Evolutionary conservation across 2,797 vertebrate species (phyloP).

Genomic region (Enteromius unitaeniatus): DNA sequence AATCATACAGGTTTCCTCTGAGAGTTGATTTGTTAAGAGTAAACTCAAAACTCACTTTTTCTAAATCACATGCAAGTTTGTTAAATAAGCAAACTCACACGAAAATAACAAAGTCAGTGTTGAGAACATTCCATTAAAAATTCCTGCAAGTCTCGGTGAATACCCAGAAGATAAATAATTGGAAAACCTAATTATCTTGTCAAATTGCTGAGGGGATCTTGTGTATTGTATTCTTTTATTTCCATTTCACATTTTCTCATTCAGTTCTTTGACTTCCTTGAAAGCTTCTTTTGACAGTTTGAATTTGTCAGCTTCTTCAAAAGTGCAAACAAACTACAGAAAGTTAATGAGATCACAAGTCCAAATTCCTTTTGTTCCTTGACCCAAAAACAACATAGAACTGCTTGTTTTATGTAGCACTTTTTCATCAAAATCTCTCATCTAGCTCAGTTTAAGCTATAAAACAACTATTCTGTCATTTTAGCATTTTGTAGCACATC

Average conservation of each 20-base stretch:
- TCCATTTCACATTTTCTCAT: constrained; percentile 11
- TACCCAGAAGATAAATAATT: constrained; percentile 36
- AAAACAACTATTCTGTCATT: not conserved
- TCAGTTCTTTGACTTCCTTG: not conserved
- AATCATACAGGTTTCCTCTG: not conserved
- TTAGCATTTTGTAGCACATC: not conserved
- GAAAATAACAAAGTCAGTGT: constrained; percentile 32
- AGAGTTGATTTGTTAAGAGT: not conserved
- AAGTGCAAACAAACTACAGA: constrained; percentile 15
- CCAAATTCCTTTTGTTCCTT: constrained; percentile 28
- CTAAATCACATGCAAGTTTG: constrained; percentile 19
- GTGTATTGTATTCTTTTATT: not conserved
- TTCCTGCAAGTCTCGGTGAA: constrained; percentile 35
- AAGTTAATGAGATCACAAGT: constrained; percentile 15
- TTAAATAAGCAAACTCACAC: not conserved
- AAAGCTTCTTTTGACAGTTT: constrained; percentile 1
- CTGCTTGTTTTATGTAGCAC: not conserved
- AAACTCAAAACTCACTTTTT: not conserved
- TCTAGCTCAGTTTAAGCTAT: not conserved
- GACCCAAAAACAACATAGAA: constrained; percentile 18
- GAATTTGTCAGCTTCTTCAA: constrained; percentile 33
- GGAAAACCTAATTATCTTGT: constrained; percentile 44
- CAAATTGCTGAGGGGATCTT: constrained; percentile 21
- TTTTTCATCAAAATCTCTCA: not conserved
- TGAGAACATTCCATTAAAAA: constrained; percentile 41